Evolutionary conservation across 2,797 vertebrate species (phyloP), one percentile per base, ranked within the genome.

Genomic region (Sebastes kiyomatsui): DNA sequence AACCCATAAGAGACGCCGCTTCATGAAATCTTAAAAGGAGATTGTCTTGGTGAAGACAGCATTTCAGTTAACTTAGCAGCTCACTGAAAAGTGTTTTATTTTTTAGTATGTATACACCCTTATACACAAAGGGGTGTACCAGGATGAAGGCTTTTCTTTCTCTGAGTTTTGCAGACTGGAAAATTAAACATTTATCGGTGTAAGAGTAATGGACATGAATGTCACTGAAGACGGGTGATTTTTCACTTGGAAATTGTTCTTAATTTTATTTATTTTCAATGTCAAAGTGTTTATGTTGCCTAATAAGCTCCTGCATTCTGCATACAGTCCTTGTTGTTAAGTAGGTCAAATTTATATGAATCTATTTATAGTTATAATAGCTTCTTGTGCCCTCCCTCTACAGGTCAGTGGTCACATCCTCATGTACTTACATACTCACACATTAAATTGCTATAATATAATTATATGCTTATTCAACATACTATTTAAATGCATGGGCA

Each of bases 1-100:
- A 88, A 87, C 80, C 82, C 82, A 84, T 87, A 88, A 82, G 89
- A 88, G 87, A 91, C 89, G 81, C 60, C 3, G 4, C 74, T 84
- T 94, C 91, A 95, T 94, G 67, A 95, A 95, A 95, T 91, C 82
- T 93, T 95, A 88, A 95, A 88, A 67, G 56, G 62, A 78, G 78
- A 90, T 68, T 79, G 86, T 81, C 84, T 73, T 52, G 82, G 67
- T 72, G 81, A 86, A 64, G 86, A 78, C 78, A 77, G 55, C 67
- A 32, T 88, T 90, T 90, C 79, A 85, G 86, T 84, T 73, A 87
- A 85, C 71, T 80, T 68, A 72, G 61, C 56, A 55, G 75, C 70
- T 81, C 81, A 77, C 75, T 72, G 72, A 82, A 85, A 88, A 74
- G 35, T 54, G 56, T 71, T 89, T 68, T 69, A 80, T 69, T 82